Percentiles rank a stretch among this genome's conserved stretches.
Evolutionary conservation across 2,797 vertebrate genomes (phyloP).

Genomic region (Ctenochaetus hawaiiensis): DNA sequence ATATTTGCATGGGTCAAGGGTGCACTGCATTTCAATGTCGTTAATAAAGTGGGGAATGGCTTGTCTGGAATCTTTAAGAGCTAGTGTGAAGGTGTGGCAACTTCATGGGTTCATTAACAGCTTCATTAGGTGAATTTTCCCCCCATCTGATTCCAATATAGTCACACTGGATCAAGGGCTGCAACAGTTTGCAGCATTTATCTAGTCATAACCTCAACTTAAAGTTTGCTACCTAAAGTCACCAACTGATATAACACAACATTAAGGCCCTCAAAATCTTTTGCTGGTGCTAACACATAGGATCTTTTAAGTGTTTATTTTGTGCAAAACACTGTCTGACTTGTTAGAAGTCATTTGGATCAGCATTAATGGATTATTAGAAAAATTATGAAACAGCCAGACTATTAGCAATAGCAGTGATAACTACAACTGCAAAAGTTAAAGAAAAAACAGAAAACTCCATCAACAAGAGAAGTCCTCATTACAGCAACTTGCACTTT

Average conservation of each 20-base stretch:
- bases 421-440: background rate
- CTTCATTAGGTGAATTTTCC: background rate
- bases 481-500: fast-evolving
- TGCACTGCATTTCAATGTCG: background rate
- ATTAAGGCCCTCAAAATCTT: background rate
- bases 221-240: background rate
- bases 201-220: background rate
- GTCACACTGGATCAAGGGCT: background rate
- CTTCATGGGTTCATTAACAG: background rate
- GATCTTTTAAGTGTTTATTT: background rate
- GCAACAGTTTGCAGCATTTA: background rate
- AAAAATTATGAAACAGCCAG: background rate
- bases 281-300: background rate
- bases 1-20: background rate
- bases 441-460: background rate
- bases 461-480: background rate
- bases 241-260: background rate
- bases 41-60: background rate
- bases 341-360: background rate
- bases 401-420: background rate
- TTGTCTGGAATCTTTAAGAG: background rate
- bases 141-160: background rate
- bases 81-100: background rate
- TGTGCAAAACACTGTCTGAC: background rate
- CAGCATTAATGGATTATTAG: background rate